Conservation (phyloP, 1,140 invertebrate species). For the Lasaia peninsularis region DNA sequence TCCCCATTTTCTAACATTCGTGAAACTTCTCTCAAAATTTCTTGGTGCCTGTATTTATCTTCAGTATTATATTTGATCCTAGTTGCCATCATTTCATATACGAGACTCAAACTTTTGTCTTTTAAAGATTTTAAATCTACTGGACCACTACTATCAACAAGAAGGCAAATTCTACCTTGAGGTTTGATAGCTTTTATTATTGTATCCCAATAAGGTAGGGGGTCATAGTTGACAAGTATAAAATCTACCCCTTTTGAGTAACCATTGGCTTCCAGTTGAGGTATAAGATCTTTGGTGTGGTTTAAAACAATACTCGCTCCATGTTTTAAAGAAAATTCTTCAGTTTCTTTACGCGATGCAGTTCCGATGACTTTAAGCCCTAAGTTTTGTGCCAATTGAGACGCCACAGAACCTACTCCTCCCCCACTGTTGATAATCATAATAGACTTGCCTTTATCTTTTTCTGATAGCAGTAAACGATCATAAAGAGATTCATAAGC, state of each 20-base stretch:
- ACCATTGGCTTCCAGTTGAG: slow-evolving; percentile 46
- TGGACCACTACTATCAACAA: slow-evolving; percentile 56
- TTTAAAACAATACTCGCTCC: slow-evolving; percentile 53
- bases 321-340: slow-evolving; percentile 40
- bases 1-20: slow-evolving; percentile 49
- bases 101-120: slow-evolving; percentile 61
- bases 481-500: slow-evolving; percentile 58
- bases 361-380: slow-evolving; percentile 62
- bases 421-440: slow-evolving; percentile 64
- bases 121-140: slow-evolving; percentile 56
- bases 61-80: slow-evolving; percentile 60
- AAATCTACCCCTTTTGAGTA: slow-evolving; percentile 50
- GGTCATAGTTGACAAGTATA: slow-evolving; percentile 63
- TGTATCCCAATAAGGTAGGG: slow-evolving; percentile 60
- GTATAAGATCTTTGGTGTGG: slow-evolving; percentile 50
- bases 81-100: slow-evolving; percentile 61
- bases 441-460: slow-evolving; percentile 57
- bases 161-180: slow-evolving; percentile 59
- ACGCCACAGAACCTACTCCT: slow-evolving; percentile 60
- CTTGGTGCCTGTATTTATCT: slow-evolving; percentile 48
- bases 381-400: slow-evolving; percentile 51
- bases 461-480: slow-evolving; percentile 41
- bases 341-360: slow-evolving; percentile 51
- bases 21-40: slow-evolving; percentile 52
- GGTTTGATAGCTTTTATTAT: slow-evolving; percentile 57